Percentiles rank a stretch among this genome's conserved stretches.
Conservation (phyloP, 2,113 vertebrate species). For the Leiothrix lutea region DNA sequence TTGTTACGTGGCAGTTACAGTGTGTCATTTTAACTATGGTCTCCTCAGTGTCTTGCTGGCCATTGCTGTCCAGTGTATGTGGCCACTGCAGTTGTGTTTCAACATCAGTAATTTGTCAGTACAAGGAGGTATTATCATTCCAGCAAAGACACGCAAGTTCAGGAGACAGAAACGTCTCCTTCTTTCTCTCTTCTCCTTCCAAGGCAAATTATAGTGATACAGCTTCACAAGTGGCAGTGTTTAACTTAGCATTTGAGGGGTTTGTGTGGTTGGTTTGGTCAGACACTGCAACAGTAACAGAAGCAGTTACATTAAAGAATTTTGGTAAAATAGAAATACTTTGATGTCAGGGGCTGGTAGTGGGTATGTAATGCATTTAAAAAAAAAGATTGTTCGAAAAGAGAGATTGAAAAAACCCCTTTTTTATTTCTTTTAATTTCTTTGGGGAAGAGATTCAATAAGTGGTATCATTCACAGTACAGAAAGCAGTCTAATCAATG, state of each 20-base stretch:
- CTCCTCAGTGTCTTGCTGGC: not conserved
- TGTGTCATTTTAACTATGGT: not conserved
- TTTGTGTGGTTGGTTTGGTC: not conserved
- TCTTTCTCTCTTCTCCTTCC: conserved; percentile 31
- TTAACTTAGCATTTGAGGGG: not conserved
- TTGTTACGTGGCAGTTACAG: not conserved
- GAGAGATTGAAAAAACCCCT: not conserved
- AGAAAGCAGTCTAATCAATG: not conserved
- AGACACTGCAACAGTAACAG: not conserved
- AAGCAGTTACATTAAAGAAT: not conserved
- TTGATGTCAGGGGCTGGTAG: not conserved
- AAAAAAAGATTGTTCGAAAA: not conserved
- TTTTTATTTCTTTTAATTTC: not conserved
- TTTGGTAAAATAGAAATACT: not conserved
- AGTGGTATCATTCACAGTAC: not conserved
- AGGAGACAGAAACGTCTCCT: not conserved
- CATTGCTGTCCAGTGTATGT: not conserved
- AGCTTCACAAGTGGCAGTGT: not conserved
- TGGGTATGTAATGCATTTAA: not conserved
- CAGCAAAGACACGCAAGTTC: not conserved
- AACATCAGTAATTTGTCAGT: not conserved
- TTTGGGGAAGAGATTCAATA: not conserved
- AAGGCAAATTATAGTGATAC: not conserved
- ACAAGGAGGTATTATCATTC: not conserved
- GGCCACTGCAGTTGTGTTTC: not conserved